Base-by-base conservation (phyloP, 2,797 vertebrate genomes). In the Vespertilio murinus region DNA sequence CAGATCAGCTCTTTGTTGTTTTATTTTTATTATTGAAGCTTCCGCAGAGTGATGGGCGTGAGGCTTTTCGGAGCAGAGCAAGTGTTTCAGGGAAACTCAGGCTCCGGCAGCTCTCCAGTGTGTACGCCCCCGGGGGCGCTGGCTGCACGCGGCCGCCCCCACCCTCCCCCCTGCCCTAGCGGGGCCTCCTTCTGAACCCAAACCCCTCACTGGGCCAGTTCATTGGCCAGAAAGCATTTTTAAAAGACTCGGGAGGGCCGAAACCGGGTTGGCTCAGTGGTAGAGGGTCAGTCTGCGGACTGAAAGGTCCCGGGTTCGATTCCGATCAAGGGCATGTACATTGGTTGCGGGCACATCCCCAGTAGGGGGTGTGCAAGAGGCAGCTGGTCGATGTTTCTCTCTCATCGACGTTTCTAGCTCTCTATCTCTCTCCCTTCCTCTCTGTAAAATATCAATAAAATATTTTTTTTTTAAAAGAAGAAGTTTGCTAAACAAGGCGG, bases 1-100 rank as follows among this genome's bases (percentile, higher is more conserved):
- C 82, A 93, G 85, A 69, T 91, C 67, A 20, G 81, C 85, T 83
- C 3, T 67, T 88, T 83, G 52, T 28, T 40, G 22, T 78, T 91
- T 93, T 80, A 71, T 94, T 73, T 95, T 92, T 83, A 73, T 86
- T 61, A 33, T 14, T 0, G 18, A 83, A 47, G 70, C 59, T 56
- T 82, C 78, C 22, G 2, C 35, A 0, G 69, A n/a, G 40, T 25
- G n/a, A 33, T 30, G 30, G 42, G 33, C 73, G n/a, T 11, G 47
- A 25, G 78, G 64, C 30, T 64, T 38, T 90, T 28, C 47, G 25
- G 33, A 79, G 64, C 52, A 90, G n/a, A 52, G 49, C 5, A 18
- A 1, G 6, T 52, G 14, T 67, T 69, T 90, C 70, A 23, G 42
- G 45, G 73, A 45, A 49, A 28, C 14, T 0, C 2, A 3, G 47